Base-by-base conservation (phyloP, 1,140 invertebrate species). In the Apis dorsata region DNA sequence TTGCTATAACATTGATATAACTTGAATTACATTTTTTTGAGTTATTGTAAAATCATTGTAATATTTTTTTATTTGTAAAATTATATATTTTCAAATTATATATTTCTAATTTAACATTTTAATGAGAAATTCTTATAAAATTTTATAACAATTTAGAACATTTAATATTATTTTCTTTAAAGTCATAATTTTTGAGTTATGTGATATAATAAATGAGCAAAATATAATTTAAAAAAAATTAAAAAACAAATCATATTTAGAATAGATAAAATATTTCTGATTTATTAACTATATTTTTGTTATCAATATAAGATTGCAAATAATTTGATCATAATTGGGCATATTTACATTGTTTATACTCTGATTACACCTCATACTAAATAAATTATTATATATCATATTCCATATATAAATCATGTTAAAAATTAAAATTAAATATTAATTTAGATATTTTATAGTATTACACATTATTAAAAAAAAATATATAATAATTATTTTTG, bases 401-500 rank as follows among this genome's bases (percentile, higher is more conserved):
- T 17, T 53, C 1, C 34, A 12, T 21, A 1, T 10, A 3, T 15
- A 34, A 19, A 53, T 21, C 53, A 65, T 21, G 11, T 60, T 2
- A 8, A 51, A 12, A 65, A 17, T 24, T 11, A 53, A 9, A 60
- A 19, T 1, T 15, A 8, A 17, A 53, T 53, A n/a, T 53, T 21
- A 8, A 4, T 15, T 55, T 9, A 10, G n/a, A 17, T 44, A 44
- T 44, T 44, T 44, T 44, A 44, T 44, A 44, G 5, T 0, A 44
- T 44, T 44, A 44, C 53, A 65, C 12, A 74, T 80, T 65, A 28
- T 71, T 69, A 49, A 13, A 21, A 21, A 28, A 74, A 80, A 1
- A n/a, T 7, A 88, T 80, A 74, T 87, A 68, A 84, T 69, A 81
- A 87, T 28, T 53, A 76, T 60, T 85, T 77, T 83, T 84, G 71